Conservation (phyloP, 2,888 invertebrate genomes). For the Auanema sp. region DNA sequence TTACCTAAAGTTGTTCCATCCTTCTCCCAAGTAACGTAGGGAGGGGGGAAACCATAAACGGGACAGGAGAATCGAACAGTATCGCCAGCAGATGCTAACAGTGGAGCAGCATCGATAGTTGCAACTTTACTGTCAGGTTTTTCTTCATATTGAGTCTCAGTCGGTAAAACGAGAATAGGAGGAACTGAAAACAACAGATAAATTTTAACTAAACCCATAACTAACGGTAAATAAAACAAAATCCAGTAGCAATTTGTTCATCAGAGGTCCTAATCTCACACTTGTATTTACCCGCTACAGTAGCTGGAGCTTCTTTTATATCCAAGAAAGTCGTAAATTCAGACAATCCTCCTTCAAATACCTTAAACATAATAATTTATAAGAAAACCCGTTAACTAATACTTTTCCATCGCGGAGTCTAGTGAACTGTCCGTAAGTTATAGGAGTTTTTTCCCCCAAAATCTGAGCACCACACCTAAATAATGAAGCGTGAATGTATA, state of each 20-base stretch:
- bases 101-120: slow-evolving; percentile 2
- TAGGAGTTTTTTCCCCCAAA: slow-evolving; percentile 32
- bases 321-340: slow-evolving; percentile 32
- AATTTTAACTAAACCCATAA: neutral
- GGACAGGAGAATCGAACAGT: slow-evolving; percentile 34
- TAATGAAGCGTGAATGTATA: neutral
- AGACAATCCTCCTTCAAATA: slow-evolving; percentile 28
- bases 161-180: slow-evolving; percentile 34
- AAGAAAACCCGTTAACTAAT: neutral
- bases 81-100: slow-evolving; percentile 18
- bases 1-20: slow-evolving; percentile 32
- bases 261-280: slow-evolving; percentile 42
- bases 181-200: slow-evolving; percentile 27
- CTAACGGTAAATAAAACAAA: slow-evolving; percentile 37
- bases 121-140: neutral
- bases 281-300: slow-evolving; percentile 35
- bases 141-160: slow-evolving; percentile 19
- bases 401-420: slow-evolving; percentile 34
- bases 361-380: slow-evolving; percentile 14
- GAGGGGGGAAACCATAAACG: slow-evolving; percentile 27
- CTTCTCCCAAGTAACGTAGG: slow-evolving; percentile 41
- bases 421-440: slow-evolving; percentile 41
- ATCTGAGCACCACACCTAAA: slow-evolving; percentile 40
- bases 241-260: slow-evolving; percentile 35
- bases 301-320: slow-evolving; percentile 29